phyloP scores from a whole-genome alignment of 2,888 invertebrate genomes.

The Lysandra bellargus region DNA sequence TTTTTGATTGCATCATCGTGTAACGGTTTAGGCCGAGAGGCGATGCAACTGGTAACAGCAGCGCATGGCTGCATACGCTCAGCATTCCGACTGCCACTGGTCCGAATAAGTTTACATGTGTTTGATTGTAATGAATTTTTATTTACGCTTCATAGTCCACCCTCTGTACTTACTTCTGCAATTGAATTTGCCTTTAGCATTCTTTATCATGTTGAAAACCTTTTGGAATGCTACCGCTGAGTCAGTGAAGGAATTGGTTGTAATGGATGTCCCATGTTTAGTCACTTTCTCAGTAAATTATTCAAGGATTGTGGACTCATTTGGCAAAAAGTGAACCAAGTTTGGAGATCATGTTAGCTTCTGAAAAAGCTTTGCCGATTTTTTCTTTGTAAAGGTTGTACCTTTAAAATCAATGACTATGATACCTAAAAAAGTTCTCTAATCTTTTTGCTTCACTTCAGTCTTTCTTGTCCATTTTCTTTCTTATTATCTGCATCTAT shows the following conservation, averaged over 20 bases:
- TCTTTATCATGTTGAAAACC: neutral
- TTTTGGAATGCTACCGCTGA: neutral
- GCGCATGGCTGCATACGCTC: constrained; percentile 51
- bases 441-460: neutral
- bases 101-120: constrained; percentile 18
- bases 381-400: neutral
- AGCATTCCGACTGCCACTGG: constrained; percentile 51
- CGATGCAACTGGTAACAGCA: constrained; percentile 35
- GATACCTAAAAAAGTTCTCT: neutral
- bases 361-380: neutral
- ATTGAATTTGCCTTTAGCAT: neutral
- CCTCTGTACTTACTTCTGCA: neutral
- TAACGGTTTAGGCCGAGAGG: constrained; percentile 55
- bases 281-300: neutral
- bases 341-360: neutral
- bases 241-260: constrained; percentile 3
- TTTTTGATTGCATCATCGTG: constrained; percentile 30
- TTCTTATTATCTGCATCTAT: neutral
- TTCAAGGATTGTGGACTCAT: neutral
- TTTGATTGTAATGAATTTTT: neutral
- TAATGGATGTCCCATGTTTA: constrained; percentile 8
- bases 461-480: neutral
- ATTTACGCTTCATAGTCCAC: neutral
- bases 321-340: neutral
- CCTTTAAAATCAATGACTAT: neutral